Percentiles rank a stretch among this genome's conserved stretches.
Conservation (phyloP, 1,140 invertebrate genomes). For the Panagrolaimus sp. region DNA sequence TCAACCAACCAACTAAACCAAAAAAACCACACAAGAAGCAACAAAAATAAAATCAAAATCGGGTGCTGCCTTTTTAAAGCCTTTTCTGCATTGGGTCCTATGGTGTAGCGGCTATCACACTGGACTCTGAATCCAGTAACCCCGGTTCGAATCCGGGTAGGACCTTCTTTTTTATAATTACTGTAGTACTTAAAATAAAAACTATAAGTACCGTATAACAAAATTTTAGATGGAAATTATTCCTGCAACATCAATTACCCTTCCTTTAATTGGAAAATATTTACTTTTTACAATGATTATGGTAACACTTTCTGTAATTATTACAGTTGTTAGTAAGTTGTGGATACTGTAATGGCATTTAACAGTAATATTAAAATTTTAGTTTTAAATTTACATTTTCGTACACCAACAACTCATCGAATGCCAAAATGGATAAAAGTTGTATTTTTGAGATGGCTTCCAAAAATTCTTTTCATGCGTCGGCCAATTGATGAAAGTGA, state of each 20-base stretch:
- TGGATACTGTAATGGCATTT: too few relatives aligned
- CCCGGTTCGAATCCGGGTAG: too few relatives aligned
- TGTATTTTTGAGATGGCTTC: conserved; percentile 81
- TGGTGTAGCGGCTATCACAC: too few relatives aligned
- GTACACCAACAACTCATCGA: conserved; percentile 88
- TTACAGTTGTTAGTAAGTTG: conserved; percentile 75
- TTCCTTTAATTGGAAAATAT: conserved; percentile 91
- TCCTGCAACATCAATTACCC: conserved; percentile 92
- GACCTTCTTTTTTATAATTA: neutral
- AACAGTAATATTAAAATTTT: conserved; percentile 64
- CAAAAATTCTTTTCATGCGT: conserved; percentile 65
- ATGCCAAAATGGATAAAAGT: conserved; percentile 82
- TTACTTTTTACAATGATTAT: conserved; percentile 98
- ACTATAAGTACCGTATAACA: conserved; percentile 64
- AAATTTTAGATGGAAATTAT: conserved; percentile 88
- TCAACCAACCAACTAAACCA: too few relatives aligned
- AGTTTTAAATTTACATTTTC: conserved; percentile 93
- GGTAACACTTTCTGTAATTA: conserved; percentile 92
- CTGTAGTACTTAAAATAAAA: conserved; percentile 22
- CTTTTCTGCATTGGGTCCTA: too few relatives aligned
- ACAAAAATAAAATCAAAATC: too few relatives aligned
- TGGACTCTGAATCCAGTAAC: too few relatives aligned
- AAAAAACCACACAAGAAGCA: too few relatives aligned
- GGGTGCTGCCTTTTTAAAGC: too few relatives aligned
- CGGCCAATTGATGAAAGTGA: conserved; percentile 52